Evolutionary conservation across 2,888 invertebrate species (phyloP), one percentile per base, ranked within the genome.

Genomic region (Pollenia labialis): DNA sequence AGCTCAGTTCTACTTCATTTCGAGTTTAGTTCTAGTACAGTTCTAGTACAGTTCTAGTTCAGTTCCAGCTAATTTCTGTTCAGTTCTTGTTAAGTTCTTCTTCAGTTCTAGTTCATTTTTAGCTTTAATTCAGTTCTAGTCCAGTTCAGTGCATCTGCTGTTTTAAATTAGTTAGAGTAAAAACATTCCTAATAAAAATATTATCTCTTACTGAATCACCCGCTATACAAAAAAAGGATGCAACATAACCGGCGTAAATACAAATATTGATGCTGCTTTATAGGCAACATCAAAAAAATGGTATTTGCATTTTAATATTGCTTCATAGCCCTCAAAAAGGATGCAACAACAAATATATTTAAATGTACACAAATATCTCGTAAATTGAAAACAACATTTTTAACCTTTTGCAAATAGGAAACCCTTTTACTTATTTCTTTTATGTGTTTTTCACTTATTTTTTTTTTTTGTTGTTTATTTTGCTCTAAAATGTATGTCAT

Each of bases 401-500:
- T 54, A 66, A 66, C 44, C 56, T 68, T 42, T 50, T 42, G 0
- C 48, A 48, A 66, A 66, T 4, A 52, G 50, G 32, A 71, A 52
- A 60, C 60, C 18, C 46, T 23, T 76, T 76, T 32, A 32, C n/a
- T 76, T 32, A 32, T 11, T 77, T 52, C 11, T 44, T 44, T 54
- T 75, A 2, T 8, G n/a, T 54, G 18, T 74, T 42, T 62, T 76
- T 76, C 23, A 44, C 18, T 68, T 52, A 40, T 44, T 44, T 64
- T 75, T 9, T 40, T 62, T 1, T n/a, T n/a, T n/a, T n/a, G 12
- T 16, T 56, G 46, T 14, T 50, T 46, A 42, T 18, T 32, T 1
- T 40, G 2, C 32, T 18, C 40, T 18, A 58, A n/a, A 81, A 66
- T 58, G 40, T 75, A 68, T 82, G 54, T 8, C 60, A 60, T 16